Conservation (phyloP, 2,888 invertebrate genomes). For the Brachyptera risi region DNA sequence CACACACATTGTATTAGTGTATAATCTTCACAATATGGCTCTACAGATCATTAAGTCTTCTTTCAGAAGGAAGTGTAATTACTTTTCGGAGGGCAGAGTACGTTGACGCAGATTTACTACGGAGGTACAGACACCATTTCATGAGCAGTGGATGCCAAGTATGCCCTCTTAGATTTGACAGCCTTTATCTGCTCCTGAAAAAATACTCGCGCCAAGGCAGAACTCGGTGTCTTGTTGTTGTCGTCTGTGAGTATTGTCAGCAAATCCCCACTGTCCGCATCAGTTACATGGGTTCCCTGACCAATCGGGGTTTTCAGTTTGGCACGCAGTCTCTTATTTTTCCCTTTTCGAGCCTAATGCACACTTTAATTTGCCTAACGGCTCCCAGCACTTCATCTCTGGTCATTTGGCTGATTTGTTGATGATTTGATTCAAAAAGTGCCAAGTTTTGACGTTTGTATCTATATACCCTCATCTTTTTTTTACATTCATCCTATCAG, state of each 20-base stretch:
- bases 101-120: background rate
- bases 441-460: no score
- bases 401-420: no score
- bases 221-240: background rate
- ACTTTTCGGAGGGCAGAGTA: background rate
- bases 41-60: background rate
- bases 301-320: background rate
- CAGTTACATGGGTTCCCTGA: background rate
- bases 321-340: no score
- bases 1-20: no score
- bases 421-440: no score
- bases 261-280: background rate
- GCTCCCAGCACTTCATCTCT: no score
- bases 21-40: no score
- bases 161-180: background rate
- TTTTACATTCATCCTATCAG: no score
- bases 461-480: no score
- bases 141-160: background rate
- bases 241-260: background rate
- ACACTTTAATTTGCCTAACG: no score
- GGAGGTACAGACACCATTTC: constrained; percentile 5
- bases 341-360: no score
- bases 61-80: background rate
- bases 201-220: background rate
- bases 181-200: background rate